A percentile compares a stretch with the other conserved stretches of the same genome.
phyloP scores from a whole-genome alignment of 92 coral and sea anemone species.

The Actinernus sp. region DNA sequence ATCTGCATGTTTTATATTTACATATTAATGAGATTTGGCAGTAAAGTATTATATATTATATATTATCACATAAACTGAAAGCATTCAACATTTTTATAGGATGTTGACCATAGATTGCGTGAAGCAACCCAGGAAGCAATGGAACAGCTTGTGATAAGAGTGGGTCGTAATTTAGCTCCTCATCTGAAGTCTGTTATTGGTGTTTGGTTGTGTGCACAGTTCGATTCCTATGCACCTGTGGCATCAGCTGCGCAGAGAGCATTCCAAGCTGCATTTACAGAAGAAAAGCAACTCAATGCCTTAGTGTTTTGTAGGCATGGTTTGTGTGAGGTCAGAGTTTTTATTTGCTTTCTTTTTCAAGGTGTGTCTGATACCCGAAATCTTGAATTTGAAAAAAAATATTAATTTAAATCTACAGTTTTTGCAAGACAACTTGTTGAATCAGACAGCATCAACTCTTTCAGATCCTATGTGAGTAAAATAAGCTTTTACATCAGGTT shows the following conservation, averaged over 20 bases:
- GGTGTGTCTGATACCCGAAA: too few relatives aligned
- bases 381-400: too few relatives aligned
- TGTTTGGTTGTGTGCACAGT: conserved; percentile 93
- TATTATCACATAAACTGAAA: too few relatives aligned
- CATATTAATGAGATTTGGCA: too few relatives aligned
- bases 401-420: too few relatives aligned
- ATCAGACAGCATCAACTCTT: conserved; percentile 86
- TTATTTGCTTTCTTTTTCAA: too few relatives aligned
- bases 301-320: conserved; percentile 90
- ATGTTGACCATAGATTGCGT: conserved; percentile 88
- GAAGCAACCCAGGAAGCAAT: conserved; percentile 97
- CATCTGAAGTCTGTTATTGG: conserved; percentile 90
- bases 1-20: background rate
- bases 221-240: conserved; percentile 86
- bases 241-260: conserved; percentile 89
- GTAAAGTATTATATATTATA: too few relatives aligned
- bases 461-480: conserved; percentile 92
- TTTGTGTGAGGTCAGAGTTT: conserved; percentile 66
- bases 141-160: conserved; percentile 86
- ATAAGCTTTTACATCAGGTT: background rate
- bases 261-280: conserved; percentile 85
- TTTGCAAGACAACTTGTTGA: conserved; percentile 85
- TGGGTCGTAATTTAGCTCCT: conserved; percentile 94
- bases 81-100: too few relatives aligned
- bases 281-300: conserved; percentile 84